Evolutionary conservation across 2,113 vertebrate species (phyloP), one percentile per base, ranked within the genome.

Genomic region (Salvator merianae): DNA sequence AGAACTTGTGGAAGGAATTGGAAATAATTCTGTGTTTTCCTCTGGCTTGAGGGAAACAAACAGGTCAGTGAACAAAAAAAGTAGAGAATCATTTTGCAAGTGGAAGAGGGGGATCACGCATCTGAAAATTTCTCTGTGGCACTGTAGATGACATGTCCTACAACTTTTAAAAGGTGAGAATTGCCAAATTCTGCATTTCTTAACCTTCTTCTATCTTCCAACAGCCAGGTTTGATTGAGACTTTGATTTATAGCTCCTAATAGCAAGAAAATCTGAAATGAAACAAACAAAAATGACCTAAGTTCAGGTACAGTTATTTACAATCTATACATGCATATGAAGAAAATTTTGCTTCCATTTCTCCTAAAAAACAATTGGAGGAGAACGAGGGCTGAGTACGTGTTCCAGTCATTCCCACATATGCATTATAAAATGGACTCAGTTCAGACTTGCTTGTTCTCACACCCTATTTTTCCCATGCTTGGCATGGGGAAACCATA

Each of bases 51-150:
- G 10, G 32, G 47, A 16, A 26, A 38, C n/a, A 22, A 77, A 55
- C 30, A 53, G 38, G 5, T 7, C 1, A 10, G 28, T 74, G 47
- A 47, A 24, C 74, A 40, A 73, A 50, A n/a, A 43, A 66, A 66
- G 12, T 34, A 53, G 77, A 73, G 24, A 30, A 38, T 7, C 50
- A 50, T 85, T 47, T 43, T 53, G 50, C 50, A 53, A 14, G 3
- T 34, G 70, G 32, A 14, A 65, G 14, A 59, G 28, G 55, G 1
- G 9, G 34, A 81, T 59, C 13, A 47, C 30, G 20, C 10, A 2
- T 1, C 2, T 62, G 14, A 66, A 77, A 68, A 75, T 81, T 87
- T 89, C 22, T 85, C 74, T 26, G 71, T 7, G 82, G 4, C 12
- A 55, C 8, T 88, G 3, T 81, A 43, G 20, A 81, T 83, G 2